Conservation (phyloP, 2,113 vertebrate species). For the Aramus guarauna region DNA sequence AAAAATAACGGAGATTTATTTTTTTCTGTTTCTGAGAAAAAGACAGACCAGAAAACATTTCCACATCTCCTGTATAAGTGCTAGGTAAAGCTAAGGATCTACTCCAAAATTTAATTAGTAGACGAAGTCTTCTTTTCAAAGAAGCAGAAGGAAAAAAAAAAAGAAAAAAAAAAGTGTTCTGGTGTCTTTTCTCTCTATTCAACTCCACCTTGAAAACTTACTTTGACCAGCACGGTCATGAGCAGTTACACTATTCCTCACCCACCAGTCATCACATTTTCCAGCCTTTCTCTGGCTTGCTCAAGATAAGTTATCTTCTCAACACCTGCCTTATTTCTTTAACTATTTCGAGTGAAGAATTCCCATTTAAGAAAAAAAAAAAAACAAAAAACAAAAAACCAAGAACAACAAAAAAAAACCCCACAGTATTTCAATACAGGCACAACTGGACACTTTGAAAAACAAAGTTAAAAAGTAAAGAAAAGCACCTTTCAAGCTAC, state of each 20-base stretch:
- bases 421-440: neutral
- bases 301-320: constrained; percentile 27
- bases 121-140: neutral
- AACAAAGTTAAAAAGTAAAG: neutral
- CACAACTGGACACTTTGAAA: neutral
- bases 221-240: neutral
- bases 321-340: neutral
- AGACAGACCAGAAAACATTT: neutral
- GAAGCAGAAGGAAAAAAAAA: neutral
- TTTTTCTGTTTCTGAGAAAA: neutral
- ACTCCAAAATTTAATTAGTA: neutral
- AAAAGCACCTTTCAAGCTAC: neutral
- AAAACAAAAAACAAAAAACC: too few species aligned
- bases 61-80: neutral
- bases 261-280: neutral
- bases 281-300: neutral
- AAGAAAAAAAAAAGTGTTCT: neutral
- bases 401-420: neutral
- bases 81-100: neutral
- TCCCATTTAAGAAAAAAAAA: neutral
- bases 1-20: neutral
- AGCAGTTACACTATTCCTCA: neutral
- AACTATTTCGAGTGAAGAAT: neutral
- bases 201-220: neutral
- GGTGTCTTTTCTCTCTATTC: neutral